Evolutionary conservation across 2,888 invertebrate genomes (phyloP), one percentile per base, ranked within the genome.

Genomic region (Allolobophora icterica): DNA sequence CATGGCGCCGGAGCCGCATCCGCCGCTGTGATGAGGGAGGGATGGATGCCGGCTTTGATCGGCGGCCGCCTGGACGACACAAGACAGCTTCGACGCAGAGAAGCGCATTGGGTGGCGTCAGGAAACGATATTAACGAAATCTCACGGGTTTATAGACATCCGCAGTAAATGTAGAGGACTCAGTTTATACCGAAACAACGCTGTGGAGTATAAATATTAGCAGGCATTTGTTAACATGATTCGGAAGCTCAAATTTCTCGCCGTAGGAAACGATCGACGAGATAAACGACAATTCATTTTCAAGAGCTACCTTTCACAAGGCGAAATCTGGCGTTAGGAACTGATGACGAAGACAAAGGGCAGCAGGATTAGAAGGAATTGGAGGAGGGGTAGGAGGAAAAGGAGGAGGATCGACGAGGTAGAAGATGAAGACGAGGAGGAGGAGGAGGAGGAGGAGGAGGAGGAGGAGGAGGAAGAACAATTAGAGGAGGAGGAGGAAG

Each of bases 51-150:
- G n/a, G 71, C 71, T 71, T 71, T 71, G 71, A 71, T 71, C 71
- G 71, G 71, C 30, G 0, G 71, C 71, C 71, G 71, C 71, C 71
- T 11, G n/a, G n/a, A 71, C 71, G 71, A 71, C 71, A 71, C 71
- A n/a, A 71, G 71, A n/a, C 71, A n/a, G 71, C 71, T 71, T 52
- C 8, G 71, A 71, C 71, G 71, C 71, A 71, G 30, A 71, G 71
- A 71, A 71, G 71, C 71, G 71, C 71, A 71, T n/a, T 71, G 71
- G 71, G 71, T 71, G 71, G 71, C 71, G 71, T 71, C 71, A 71
- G 71, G 11, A 71, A 24, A 71, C n/a, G 15, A 71, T 0, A 71
- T 71, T 71, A 71, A 71, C n/a, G 71, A n/a, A 71, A 71, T 71
- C 30, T n/a, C n/a, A 13, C 71, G 71, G 30, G n/a, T 71, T 71